Evolutionary conservation across 2,888 invertebrate genomes (phyloP).

Genomic region (Tanypteryx hageni): DNA sequence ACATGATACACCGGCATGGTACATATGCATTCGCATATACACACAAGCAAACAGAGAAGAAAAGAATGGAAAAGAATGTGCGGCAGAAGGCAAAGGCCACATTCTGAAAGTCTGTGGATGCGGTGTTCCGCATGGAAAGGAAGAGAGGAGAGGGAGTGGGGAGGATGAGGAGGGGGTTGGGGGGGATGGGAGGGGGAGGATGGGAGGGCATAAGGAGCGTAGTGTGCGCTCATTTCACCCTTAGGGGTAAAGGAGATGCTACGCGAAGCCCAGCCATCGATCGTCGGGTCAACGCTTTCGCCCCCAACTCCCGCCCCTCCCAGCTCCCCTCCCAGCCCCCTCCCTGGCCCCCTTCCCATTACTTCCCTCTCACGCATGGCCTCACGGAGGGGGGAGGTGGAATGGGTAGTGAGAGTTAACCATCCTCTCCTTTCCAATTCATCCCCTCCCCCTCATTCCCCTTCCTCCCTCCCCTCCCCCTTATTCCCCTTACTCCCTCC

Average conservation of each 20-base stretch:
- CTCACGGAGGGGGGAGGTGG: neutral
- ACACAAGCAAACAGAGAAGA: too few relatives aligned
- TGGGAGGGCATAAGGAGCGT: neutral
- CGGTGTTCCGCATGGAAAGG: neutral
- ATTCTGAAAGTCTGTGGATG: neutral
- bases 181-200: neutral
- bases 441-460: too few relatives aligned
- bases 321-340: neutral
- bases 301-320: neutral
- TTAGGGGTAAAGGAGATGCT: conserved; percentile 17
- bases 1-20: too few relatives aligned
- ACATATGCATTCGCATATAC: too few relatives aligned
- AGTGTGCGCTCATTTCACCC: neutral
- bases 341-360: neutral
- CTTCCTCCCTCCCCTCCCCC: too few relatives aligned
- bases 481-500: too few relatives aligned
- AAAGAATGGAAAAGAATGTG: too few relatives aligned
- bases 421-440: too few relatives aligned
- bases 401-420: too few relatives aligned
- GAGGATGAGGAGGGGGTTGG: neutral
- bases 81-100: too few relatives aligned
- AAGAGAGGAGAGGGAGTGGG: neutral
- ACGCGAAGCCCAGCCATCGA: conserved; percentile 55
- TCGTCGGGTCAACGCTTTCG: conserved; percentile 55
- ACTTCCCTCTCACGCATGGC: conserved; percentile 17